Conservation (phyloP, 1,140 invertebrate species). For the Arctopsyche grandis region DNA sequence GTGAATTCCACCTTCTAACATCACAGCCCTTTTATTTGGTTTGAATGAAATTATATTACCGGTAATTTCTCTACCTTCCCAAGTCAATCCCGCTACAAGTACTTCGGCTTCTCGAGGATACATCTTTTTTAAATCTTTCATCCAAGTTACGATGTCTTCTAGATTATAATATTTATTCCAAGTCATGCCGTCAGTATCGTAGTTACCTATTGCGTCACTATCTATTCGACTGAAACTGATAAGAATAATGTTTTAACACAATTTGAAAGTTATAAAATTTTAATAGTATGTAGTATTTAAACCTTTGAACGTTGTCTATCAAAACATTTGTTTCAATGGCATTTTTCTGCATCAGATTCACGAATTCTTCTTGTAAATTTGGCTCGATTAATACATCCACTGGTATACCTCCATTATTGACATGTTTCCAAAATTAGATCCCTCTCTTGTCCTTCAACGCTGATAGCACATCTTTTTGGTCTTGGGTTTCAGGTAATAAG, state of each 20-base stretch:
- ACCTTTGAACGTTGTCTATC: slow-evolving; percentile 46
- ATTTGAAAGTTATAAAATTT: too few species aligned
- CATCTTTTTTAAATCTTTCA: slow-evolving; percentile 62
- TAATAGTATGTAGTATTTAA: too few species aligned
- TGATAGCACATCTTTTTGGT: slow-evolving; percentile 38
- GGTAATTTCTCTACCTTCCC: slow-evolving; percentile 69
- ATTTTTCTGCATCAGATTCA: background rate
- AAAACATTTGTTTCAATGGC: slow-evolving; percentile 24
- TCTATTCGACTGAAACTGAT: background rate
- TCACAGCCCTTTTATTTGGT: slow-evolving; percentile 56
- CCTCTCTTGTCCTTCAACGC: slow-evolving; percentile 52
- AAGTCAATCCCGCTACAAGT: slow-evolving; percentile 65
- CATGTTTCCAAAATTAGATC: slow-evolving; percentile 54
- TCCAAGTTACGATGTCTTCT: slow-evolving; percentile 59
- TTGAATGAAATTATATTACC: slow-evolving; percentile 68
- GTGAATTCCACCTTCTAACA: slow-evolving; percentile 66
- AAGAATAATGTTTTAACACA: slow-evolving; percentile 41
- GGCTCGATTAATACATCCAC: slow-evolving; percentile 54
- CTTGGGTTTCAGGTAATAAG: slow-evolving; percentile 35
- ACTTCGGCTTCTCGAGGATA: slow-evolving; percentile 65
- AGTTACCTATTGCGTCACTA: slow-evolving; percentile 17
- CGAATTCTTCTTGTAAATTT: slow-evolving; percentile 16
- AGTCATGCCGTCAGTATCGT: slow-evolving; percentile 44
- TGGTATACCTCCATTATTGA: slow-evolving; percentile 56
- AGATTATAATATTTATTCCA: slow-evolving; percentile 61